These are phyloP conservation scores for Eupithecia dodoneata DNA, from an alignment of 2,888 invertebrate genomes.

Conservation along the genomic window DNA sequence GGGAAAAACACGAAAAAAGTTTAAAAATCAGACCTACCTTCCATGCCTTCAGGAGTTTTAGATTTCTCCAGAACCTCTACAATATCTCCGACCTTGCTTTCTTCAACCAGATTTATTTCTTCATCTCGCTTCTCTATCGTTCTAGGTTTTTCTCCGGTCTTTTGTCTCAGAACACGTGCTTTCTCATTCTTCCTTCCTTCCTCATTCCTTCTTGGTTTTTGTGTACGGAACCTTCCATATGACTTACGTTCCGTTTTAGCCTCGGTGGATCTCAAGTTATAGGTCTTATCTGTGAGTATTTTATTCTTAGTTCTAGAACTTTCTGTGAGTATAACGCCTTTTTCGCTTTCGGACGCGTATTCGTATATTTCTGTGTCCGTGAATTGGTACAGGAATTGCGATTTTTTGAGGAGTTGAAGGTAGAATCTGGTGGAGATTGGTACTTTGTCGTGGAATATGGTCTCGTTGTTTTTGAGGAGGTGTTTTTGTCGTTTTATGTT, in stretches of 20 bases:
- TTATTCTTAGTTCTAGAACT: slow-evolving; percentile 53
- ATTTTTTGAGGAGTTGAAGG: slow-evolving; percentile 71
- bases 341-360: slow-evolving; percentile 75
- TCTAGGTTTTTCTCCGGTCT: neutral
- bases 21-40: neutral
- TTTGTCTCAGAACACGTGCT: slow-evolving; percentile 12
- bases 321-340: slow-evolving; percentile 57
- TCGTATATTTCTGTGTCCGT: slow-evolving; percentile 68
- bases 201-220: slow-evolving; percentile 47
- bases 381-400: slow-evolving; percentile 72
- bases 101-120: slow-evolving; percentile 7
- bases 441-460: slow-evolving; percentile 75
- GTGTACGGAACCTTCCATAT: slow-evolving; percentile 56
- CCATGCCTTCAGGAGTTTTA: neutral
- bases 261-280: slow-evolving; percentile 72
- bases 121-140: slow-evolving; percentile 1
- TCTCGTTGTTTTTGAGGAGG: slow-evolving; percentile 71
- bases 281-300: slow-evolving; percentile 62
- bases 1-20: neutral
- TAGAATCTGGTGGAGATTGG: slow-evolving; percentile 76
- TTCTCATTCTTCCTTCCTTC: neutral
- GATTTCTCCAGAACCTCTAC: neutral
- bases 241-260: slow-evolving; percentile 69
- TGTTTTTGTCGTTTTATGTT: slow-evolving; percentile 65
- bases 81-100: neutral